phyloP scores from a whole-genome alignment of 2,797 vertebrate genomes.

The Pseudochirops cupreus region DNA sequence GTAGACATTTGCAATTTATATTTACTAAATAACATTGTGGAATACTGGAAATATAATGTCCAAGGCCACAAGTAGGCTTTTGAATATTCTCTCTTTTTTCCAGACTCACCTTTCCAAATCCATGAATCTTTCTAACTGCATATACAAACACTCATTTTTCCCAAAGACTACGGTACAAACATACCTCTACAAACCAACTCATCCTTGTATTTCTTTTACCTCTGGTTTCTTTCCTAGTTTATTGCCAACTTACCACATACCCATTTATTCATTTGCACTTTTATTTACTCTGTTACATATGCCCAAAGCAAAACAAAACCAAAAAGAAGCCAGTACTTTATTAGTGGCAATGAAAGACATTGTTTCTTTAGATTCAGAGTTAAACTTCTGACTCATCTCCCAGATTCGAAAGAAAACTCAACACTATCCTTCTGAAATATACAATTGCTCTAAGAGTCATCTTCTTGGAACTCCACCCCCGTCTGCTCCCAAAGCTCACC shows the following conservation, averaged over 20 bases:
- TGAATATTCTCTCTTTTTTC: conserved; percentile 73
- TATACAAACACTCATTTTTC: conserved; percentile 81
- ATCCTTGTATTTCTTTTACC: conserved; percentile 75
- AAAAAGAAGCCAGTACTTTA: conserved; percentile 17
- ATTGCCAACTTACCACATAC: conserved; percentile 35
- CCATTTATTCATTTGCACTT: background rate
- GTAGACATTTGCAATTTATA: conserved; percentile 84
- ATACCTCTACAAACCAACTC: conserved; percentile 68
- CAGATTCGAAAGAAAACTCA: conserved; percentile 10
- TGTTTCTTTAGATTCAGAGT: conserved; percentile 39
- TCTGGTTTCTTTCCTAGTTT: conserved; percentile 65
- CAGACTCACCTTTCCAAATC: conserved; percentile 80
- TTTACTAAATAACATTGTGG: conserved; percentile 84
- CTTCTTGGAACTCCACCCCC: conserved; percentile 11
- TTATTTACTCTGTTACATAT: background rate
- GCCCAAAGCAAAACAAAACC: background rate
- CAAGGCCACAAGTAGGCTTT: conserved; percentile 82
- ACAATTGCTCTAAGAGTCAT: background rate
- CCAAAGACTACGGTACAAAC: conserved; percentile 74
- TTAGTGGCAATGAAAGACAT: conserved; percentile 8
- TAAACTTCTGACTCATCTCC: conserved; percentile 33
- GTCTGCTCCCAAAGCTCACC: background rate
- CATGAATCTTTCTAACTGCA: conserved; percentile 81
- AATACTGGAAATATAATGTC: conserved; percentile 81
- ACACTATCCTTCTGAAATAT: background rate